Evolutionary conservation across 2,888 invertebrate species (phyloP).

Genomic region (Prosapia bicincta): DNA sequence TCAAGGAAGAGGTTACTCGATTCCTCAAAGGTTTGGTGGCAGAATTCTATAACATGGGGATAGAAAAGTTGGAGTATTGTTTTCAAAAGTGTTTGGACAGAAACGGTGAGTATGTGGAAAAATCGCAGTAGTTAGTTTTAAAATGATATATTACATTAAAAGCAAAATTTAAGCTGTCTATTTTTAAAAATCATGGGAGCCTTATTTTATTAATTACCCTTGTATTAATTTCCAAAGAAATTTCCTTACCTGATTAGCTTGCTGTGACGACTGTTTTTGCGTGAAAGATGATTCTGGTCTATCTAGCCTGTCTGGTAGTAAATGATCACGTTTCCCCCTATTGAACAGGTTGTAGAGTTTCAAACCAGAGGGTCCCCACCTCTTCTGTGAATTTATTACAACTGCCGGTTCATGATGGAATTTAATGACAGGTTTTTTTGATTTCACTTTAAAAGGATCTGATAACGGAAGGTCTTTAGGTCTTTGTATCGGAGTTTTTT

Average conservation of each 20-base stretch:
- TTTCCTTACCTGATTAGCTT: neutral
- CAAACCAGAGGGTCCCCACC: neutral
- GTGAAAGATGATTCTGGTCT: neutral
- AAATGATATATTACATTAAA: no score
- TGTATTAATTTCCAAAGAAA: no score
- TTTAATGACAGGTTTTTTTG: neutral
- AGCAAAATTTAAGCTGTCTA: no score
- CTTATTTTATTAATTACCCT: no score
- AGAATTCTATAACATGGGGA: no score
- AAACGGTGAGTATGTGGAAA: no score
- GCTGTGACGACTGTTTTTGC: neutral
- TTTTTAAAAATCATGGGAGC: no score
- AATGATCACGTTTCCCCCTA: neutral
- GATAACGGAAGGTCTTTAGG: neutral
- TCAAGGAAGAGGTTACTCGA: no score
- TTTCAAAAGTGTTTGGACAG: no score
- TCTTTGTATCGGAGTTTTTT: neutral
- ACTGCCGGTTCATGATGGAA: neutral
- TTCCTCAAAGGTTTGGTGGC: no score
- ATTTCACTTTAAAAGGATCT: neutral
- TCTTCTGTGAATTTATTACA: neutral
- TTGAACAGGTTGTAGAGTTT: neutral
- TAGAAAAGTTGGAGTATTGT: no score
- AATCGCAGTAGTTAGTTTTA: no score
- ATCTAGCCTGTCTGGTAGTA: neutral